A percentile compares a stretch with the other conserved stretches of the same genome.
Conservation (phyloP, 2,888 invertebrate genomes). For the Caenorhabditis drosophilae region DNA sequence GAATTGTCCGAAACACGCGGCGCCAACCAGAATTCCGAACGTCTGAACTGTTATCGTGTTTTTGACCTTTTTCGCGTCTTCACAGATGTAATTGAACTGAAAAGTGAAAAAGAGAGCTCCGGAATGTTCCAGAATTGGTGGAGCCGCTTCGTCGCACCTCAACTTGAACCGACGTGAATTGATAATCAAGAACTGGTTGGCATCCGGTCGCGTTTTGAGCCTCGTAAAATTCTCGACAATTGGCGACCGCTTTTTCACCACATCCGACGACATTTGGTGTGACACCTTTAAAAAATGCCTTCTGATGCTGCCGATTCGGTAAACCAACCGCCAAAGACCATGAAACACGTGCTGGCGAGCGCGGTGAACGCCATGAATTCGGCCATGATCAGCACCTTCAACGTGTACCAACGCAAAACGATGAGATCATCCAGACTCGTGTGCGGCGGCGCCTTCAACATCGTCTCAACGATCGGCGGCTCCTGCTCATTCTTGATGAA, state of each 20-base stretch:
- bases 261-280: conserved; percentile 29
- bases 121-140: too few relatives aligned
- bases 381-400: conserved; percentile 30
- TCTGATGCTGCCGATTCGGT: too few relatives aligned
- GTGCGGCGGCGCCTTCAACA: conserved; percentile 6
- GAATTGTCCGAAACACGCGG: conserved; percentile 57
- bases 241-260: conserved; percentile 4
- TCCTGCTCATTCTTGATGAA: too few relatives aligned
- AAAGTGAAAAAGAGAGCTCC: conserved; percentile 3
- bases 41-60: conserved; percentile 53
- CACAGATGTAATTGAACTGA: conserved; percentile 50
- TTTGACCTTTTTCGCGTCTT: conserved; percentile 44
- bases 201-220: conserved; percentile 21
- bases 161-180: conserved; percentile 37
- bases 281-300: conserved; percentile 19
- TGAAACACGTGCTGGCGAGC: conserved; percentile 27
- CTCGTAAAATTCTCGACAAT: conserved; percentile 11
- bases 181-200: conserved; percentile 23
- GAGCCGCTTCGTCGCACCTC: too few relatives aligned
- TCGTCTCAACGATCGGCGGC: background rate
- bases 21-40: conserved; percentile 57
- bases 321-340: conserved; percentile 34
- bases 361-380: conserved; percentile 32
- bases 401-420: conserved; percentile 32
- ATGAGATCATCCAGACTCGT: conserved; percentile 27